A percentile compares a stretch with the other conserved stretches of the same genome.
Conservation (phyloP, 2,797 vertebrate species). For the Falco concolor region DNA sequence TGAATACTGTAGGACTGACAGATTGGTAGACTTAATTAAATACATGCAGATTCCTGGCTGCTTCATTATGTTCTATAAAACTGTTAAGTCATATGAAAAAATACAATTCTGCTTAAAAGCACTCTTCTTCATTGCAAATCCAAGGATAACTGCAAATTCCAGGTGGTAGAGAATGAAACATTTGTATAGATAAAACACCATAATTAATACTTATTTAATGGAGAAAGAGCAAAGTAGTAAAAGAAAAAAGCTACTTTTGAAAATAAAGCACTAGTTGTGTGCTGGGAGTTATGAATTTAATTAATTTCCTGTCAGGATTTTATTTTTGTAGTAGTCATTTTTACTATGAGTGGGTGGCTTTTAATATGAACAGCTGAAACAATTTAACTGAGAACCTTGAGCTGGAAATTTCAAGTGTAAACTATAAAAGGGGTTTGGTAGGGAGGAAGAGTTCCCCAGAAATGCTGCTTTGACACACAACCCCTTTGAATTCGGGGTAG, state of each 20-base stretch:
- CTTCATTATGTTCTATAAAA: not conserved
- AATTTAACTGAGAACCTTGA: not conserved
- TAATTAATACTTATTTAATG: not conserved
- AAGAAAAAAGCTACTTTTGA: not conserved
- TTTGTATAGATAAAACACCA: not conserved
- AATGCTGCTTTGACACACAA: not conserved
- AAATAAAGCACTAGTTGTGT: not conserved
- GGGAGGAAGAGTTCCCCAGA: not conserved
- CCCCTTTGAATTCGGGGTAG: not conserved
- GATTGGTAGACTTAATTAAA: not conserved
- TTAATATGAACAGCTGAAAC: not conserved
- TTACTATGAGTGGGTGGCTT: not conserved
- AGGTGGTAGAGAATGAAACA: not conserved
- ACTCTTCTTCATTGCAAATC: not conserved
- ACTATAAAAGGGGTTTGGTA: not conserved
- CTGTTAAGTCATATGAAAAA: not conserved
- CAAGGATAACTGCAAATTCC: not conserved
- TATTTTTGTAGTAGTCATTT: not conserved
- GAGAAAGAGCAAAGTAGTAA: not conserved
- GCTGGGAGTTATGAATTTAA: not conserved
- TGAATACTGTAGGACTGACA: not conserved
- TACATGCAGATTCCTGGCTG: not conserved
- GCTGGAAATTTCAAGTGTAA: not conserved
- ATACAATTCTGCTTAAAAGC: not conserved
- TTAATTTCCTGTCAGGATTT: not conserved